phyloP scores from a whole-genome alignment of 2,797 vertebrate genomes.

The Sciaenops ocellatus region DNA sequence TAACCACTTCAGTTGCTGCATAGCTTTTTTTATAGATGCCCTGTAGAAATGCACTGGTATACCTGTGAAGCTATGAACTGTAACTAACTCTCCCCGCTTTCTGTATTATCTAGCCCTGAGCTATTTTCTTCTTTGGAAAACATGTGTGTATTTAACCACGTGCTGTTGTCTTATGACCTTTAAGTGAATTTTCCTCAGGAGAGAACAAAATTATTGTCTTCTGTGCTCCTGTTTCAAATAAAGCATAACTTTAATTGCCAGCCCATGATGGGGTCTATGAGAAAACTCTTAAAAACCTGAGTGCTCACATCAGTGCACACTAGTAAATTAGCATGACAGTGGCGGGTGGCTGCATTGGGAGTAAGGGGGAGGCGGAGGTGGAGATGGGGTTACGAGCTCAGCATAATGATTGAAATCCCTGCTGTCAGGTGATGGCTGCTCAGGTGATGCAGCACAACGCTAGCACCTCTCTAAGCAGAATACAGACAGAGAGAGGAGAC shows the following conservation, averaged over 20 bases:
- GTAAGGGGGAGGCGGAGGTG: conserved; percentile 20
- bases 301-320: conserved; percentile 35
- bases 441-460: conserved; percentile 63
- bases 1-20: conserved; percentile 63
- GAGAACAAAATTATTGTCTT: conserved; percentile 24
- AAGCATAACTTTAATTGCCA: conserved; percentile 56
- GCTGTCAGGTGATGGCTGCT: conserved; percentile 74
- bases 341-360: conserved; percentile 37
- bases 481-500: conserved; percentile 35
- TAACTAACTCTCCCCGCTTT: conserved; percentile 3
- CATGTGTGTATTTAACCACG: conserved; percentile 14
- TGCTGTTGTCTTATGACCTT: conserved; percentile 49
- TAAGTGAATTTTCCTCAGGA: conserved; percentile 43
- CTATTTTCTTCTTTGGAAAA: conserved; percentile 43
- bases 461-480: conserved; percentile 64
- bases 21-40: conserved; percentile 59
- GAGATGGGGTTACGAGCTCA: conserved; percentile 62
- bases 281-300: conserved; percentile 46
- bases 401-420: conserved; percentile 77
- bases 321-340: conserved; percentile 67
- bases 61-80: conserved; percentile 53
- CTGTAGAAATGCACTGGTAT: conserved; percentile 49
- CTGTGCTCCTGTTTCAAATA: conserved; percentile 43
- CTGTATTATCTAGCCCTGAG: conserved; percentile 40
- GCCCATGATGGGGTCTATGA: conserved; percentile 51